Evolutionary conservation across 2,113 vertebrate genomes (phyloP), one percentile per base, ranked within the genome.

Genomic region (Laticauda colubrina): DNA sequence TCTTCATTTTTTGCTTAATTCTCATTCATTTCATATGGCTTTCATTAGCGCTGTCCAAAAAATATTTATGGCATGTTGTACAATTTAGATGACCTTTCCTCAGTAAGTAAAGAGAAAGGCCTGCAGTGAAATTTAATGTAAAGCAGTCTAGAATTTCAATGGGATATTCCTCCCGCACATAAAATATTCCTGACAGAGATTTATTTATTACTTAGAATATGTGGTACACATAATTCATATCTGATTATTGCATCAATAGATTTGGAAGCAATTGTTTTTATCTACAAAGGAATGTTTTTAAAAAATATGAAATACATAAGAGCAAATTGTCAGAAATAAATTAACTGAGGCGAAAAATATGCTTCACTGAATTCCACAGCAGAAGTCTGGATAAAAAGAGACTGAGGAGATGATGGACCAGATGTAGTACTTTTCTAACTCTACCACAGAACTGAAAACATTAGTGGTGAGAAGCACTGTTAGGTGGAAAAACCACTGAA

Each of bases 81-180:
- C 87, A 14, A n/a, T 20, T 91, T 86, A 20, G 91, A 91, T 94
- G 91, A 88, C 10, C 0, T 92, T 88, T 55, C 0, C 12, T 88
- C 69, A 59, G 5, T 87, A 91, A 91, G 2, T 89, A n/a, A 14
- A 34, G 43, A 88, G 53, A 43, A 90, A 89, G 14, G 51, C 88
- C 3, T 87, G 86, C 89, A 2, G 20, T 94, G 34, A 89, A 94
- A 54, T 8, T 81, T 92, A 69, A 93, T 89, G 21, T 59, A 51
- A 53, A 89, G 39, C 5, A 15, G 64, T 24, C 53, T 87, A 51
- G 10, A 56, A 0, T 0, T 59, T 5, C 88, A 89, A 18, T 48
- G 12, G 57, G 34, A 24, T 88, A 54, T 39, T 21, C 34, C 4
- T 5, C 1, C 12, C 4, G 12, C 12, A 6, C n/a, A 39, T 0